phyloP scores from a whole-genome alignment of 2,888 invertebrate species.

The Chrysopilus asiliformis region DNA sequence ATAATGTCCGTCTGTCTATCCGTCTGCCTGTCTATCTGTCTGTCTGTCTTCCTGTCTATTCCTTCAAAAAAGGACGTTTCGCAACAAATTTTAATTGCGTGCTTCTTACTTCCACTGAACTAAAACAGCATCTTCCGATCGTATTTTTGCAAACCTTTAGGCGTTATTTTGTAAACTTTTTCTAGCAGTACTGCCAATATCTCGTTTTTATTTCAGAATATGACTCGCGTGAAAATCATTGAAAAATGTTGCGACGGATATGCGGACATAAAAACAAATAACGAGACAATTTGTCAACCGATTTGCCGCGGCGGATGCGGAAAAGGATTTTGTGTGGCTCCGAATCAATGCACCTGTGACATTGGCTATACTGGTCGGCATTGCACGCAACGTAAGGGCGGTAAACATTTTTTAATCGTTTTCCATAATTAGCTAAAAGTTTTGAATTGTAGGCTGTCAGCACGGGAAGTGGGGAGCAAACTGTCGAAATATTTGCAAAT shows the following conservation, averaged over 20 bases:
- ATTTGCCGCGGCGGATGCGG: constrained; percentile 33
- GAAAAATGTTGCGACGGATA: constrained; percentile 67
- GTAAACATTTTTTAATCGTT: neutral
- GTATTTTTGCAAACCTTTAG: too few species aligned
- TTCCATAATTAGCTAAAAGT: constrained; percentile 23
- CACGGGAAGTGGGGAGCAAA: constrained; percentile 59
- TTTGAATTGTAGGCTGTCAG: constrained; percentile 47
- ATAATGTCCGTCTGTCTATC: too few species aligned
- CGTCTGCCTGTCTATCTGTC: too few species aligned
- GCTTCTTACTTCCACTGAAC: too few species aligned
- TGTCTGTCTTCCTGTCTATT: too few species aligned
- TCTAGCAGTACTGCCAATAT: too few species aligned
- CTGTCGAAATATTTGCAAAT: constrained; percentile 53
- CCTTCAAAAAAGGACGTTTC: too few species aligned
- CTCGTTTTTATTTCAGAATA: constrained; percentile 57
- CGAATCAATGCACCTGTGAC: constrained; percentile 47
- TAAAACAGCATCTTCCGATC: too few species aligned
- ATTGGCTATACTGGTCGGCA: constrained; percentile 37
- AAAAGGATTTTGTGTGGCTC: constrained; percentile 41
- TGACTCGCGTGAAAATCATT: constrained; percentile 50
- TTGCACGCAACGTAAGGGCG: constrained; percentile 30
- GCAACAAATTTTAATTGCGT: too few species aligned
- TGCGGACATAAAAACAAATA: constrained; percentile 38
- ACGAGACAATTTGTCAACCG: constrained; percentile 33
- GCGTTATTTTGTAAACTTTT: too few species aligned